Evolutionary conservation across 2,797 vertebrate genomes (phyloP), one percentile per base, ranked within the genome.

Genomic region (Octomys mimax): DNA sequence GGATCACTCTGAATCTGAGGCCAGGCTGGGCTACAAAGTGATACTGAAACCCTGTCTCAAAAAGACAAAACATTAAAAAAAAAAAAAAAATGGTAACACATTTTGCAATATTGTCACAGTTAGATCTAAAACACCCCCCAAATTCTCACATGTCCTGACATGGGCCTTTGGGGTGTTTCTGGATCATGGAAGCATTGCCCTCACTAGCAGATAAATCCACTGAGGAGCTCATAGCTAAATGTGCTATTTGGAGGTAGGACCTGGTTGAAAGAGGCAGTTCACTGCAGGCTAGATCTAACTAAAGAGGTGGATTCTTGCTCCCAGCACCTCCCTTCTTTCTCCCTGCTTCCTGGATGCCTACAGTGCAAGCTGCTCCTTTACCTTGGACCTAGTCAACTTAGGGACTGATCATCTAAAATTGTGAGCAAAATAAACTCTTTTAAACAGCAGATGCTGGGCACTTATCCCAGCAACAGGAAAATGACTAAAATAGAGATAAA

Each of bases 401-500:
- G 18, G 31, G 46, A 78, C 26, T 78, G 1, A 78, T 14, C 8
- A 31, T 33, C 46, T 52, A 31, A 52, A 78, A 78, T 9, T 49
- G 31, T 33, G 26, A 52, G 31, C 77, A 54, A 79, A 79, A 52
- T 52, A 54, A 78, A 52, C 49, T 79, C 28, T 54, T 54, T 28
- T 31, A 46, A 49, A 46, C 26, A 49, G 75, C 46, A 31, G 31
- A 31, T 78, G 16, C 31, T 49, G 31, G 16, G 16, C 31, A 52
- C 33, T 79, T 49, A 49, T 28, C 2, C 49, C 77, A 79, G 31
- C 7, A 33, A 79, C 10, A 14, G 42, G 16, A 19, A 79, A 79
- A 7, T 79, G 49, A 79, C 28, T n/a, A 79, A 79, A 19, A 79
- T 31, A 78, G 11, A 11, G 78, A 94, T 75, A 92, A 93, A 95